A percentile compares a stretch with the other conserved stretches of the same genome.
phyloP scores from a whole-genome alignment of 2,113 vertebrate species.

The Struthidea cinerea region DNA sequence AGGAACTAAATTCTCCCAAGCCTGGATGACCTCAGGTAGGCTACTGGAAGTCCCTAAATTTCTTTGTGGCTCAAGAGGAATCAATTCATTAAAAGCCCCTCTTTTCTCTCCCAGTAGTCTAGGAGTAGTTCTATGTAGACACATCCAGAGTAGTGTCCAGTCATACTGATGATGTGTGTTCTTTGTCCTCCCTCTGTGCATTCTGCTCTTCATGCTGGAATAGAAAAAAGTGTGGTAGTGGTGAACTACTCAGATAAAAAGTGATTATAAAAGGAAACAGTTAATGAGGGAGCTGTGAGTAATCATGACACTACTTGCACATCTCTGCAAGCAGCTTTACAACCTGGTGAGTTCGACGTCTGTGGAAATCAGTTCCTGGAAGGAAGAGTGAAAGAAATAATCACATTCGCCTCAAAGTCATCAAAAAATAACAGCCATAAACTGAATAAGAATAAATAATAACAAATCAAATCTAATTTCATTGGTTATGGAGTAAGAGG shows the following conservation, averaged over 20 bases:
- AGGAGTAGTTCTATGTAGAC: not conserved
- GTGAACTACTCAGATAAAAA: not conserved
- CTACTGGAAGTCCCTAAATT: not conserved
- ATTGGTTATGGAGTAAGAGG: not conserved
- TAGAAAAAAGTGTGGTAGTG: not conserved
- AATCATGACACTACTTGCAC: not conserved
- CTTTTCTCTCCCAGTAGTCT: not conserved
- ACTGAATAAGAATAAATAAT: not conserved
- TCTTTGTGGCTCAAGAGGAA: not conserved
- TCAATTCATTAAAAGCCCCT: not conserved
- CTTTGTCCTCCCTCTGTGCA: not conserved
- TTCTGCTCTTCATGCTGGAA: not conserved
- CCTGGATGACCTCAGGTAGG: not conserved
- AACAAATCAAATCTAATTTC: not conserved
- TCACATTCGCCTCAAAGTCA: not conserved
- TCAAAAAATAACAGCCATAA: not conserved
- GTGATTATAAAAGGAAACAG: not conserved
- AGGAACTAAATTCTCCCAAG: not conserved
- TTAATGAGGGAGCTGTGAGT: not conserved
- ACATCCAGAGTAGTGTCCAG: rapidly evolving
- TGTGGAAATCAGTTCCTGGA: not conserved
- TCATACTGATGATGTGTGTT: not conserved
- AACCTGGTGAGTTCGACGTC: not conserved
- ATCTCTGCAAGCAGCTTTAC: not conserved
- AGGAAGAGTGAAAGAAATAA: not conserved